Base-by-base conservation (phyloP, 2,888 invertebrate species). In the Aelia acuminata region DNA sequence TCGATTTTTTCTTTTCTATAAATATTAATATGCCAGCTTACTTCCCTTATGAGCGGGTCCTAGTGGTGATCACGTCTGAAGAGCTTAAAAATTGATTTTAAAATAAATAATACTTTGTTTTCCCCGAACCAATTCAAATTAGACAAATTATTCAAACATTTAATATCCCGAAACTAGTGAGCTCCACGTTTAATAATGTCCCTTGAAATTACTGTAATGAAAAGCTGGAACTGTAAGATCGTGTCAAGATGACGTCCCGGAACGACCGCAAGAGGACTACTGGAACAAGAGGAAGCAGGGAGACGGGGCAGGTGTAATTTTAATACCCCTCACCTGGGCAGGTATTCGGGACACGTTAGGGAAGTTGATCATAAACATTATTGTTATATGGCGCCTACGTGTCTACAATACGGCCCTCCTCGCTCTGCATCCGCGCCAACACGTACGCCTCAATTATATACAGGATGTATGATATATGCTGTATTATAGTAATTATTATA, bases 361-460 rank as follows among this genome's bases (percentile, higher is more conserved):
- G 43, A 85, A 57, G n/a, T 85, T 57, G 85, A 85, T 85, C 85
- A 85, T 85, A 85, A 85, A 85, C 85, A 85, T 85, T 85, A 85
- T 50, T 57, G 85, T 53, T 85, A 85, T 85, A 85, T 57, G 50
- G 50, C 53, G 26, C 39, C 35, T 53, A 85, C 85, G 85, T 85
- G 85, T 57, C 50, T n/a, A 48, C 84, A 84, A 50, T 49, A 84
- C 84, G 11, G 84, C n/a, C 48, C 84, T 47, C 2, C 84, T 18
- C 49, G 48, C 84, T 50, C 84, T 47, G 31, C 84, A 31, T 50
- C 84, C 31, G 84, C 50, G 49, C 43, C 80, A 35, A 70, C 80
- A 80, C 80, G 80, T 80, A 80, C 43, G 43, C n/a, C 43, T 80
- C 80, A 80, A 80, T 80, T 80, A 80, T 70, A 70, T 80, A 80